A percentile compares a stretch with the other conserved stretches of the same genome.
phyloP scores from a whole-genome alignment of 2,797 vertebrate genomes.

The Neostethus bicornis region DNA sequence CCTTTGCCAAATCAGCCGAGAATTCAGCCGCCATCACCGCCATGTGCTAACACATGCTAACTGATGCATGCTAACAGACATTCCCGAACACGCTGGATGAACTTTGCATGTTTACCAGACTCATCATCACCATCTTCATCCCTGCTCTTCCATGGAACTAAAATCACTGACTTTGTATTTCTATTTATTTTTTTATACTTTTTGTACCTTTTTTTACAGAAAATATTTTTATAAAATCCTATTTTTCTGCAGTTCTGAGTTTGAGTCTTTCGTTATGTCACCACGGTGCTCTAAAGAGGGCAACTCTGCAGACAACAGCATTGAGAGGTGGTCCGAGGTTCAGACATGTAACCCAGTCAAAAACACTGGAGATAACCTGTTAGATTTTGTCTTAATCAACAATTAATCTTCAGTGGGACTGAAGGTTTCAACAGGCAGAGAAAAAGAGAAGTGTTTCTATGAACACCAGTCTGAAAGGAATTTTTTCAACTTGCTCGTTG shows the following conservation, averaged over 20 bases:
- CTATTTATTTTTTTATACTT: conserved; percentile 33
- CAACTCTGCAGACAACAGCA: conserved; percentile 13
- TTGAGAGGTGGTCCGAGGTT: not conserved
- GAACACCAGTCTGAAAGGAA: no score
- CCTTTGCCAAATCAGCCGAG: conserved; percentile 9
- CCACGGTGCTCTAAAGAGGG: conserved; percentile 36
- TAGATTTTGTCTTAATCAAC: no score
- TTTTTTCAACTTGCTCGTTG: no score
- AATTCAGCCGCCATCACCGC: conserved; percentile 37
- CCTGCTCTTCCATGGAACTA: conserved; percentile 13
- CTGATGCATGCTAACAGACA: conserved; percentile 6
- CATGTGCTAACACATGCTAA: conserved; percentile 29
- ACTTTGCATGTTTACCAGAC: conserved; percentile 20
- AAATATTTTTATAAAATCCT: conserved; percentile 12
- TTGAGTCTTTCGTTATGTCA: conserved; percentile 28
- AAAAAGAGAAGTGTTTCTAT: no score
- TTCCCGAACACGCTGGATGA: conserved; percentile 6
- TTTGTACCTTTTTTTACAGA: conserved; percentile 43
- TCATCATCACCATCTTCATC: conserved; percentile 23
- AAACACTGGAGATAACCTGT: no score
- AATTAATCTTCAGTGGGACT: no score
- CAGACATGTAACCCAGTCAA: no score
- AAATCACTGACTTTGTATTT: conserved; percentile 29
- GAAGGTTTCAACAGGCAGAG: no score
- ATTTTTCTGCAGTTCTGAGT: conserved; percentile 19